Evolutionary conservation across 2,888 invertebrate genomes (phyloP), one percentile per base, ranked within the genome.

Genomic region (Drosophila subquinaria): DNA sequence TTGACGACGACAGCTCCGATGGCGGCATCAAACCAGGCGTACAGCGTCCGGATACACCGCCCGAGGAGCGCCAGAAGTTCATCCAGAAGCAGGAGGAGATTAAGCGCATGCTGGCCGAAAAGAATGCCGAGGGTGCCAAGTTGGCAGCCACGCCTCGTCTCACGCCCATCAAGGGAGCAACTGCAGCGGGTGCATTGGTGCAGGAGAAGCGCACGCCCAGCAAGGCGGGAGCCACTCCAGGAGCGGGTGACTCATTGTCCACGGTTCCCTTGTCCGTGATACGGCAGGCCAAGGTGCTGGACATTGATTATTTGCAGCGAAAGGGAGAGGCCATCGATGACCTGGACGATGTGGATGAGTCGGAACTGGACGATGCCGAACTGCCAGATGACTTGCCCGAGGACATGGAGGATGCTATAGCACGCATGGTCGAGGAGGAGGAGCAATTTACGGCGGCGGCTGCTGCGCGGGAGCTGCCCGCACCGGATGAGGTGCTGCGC

Each of bases 361-460:
- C 90, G 11, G 92, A 92, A 55, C 86, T 92, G 38, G 91, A 92
- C 52, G 93, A 93, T 52, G 91, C 92, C 3, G 93, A 93, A 60
- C 77, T 93, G 40, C 93, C 93, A 0, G 93, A 93, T 61, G 93
- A 93, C 60, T 92, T 93, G 33, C 93, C 93, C 0, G 94, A 94
- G 33, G 93, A 93, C 71, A 93, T 94, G 93, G 93, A 93, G 65
- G 93, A 93, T 60, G 91, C 92, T 2, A 93, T 93, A 42, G 93
- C 93, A n/a, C 94, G 94, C 84, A 94, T 95, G 94, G 94, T 95
- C 92, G 95, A 95, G 76, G 95, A 95, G 82, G 95, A 95, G 71
- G 94, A 94, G 52, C 95, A 95, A 74, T 95, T 95, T 65, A 94
- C 94, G 48, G 94, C 94, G 48, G 94, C 94, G 0, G 94, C 94